These are phyloP conservation scores for Hydrochoerus hydrochaeris DNA, from an alignment of 2,113 vertebrate species.

Conservation along the genomic window DNA sequence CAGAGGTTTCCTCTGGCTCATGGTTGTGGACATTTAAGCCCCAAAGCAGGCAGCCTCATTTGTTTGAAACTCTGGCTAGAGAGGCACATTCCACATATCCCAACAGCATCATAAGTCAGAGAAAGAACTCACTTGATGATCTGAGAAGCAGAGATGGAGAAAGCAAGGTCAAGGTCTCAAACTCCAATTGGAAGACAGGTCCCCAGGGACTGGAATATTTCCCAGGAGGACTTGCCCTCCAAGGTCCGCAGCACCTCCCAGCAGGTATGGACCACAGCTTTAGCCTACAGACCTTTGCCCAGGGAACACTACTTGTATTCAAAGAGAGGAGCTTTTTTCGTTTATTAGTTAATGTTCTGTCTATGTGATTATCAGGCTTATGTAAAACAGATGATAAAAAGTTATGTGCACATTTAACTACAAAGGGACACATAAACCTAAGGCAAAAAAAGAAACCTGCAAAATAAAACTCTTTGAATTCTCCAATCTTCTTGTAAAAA, in stretches of 20 bases:
- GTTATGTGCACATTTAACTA: not conserved
- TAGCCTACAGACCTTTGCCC: not conserved
- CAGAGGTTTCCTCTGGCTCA: not conserved
- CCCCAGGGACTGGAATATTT: accelerated
- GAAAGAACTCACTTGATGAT: not conserved
- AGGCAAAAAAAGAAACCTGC: not conserved
- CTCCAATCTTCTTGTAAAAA: not conserved
- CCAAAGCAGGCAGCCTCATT: too few relatives aligned
- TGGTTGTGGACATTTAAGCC: too few relatives aligned
- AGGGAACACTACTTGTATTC: too few relatives aligned
- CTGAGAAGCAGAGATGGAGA: not conserved
- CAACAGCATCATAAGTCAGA: not conserved
- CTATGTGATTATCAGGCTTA: not conserved
- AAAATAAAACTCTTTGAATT: not conserved
- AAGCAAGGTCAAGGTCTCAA: not conserved
- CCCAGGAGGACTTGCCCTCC: not conserved
- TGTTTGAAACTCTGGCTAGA: not conserved
- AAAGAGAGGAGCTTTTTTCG: not conserved
- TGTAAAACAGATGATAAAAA: not conserved
- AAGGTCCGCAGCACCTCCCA: not conserved
- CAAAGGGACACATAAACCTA: not conserved
- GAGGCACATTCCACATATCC: not conserved
- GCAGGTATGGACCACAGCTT: not conserved
- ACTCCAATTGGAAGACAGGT: not conserved
- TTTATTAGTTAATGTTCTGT: not conserved